Percentiles rank a stretch among this genome's conserved stretches.
Evolutionary conservation across 2,888 invertebrate species (phyloP).

Genomic region (Caenorhabditis plicata): DNA sequence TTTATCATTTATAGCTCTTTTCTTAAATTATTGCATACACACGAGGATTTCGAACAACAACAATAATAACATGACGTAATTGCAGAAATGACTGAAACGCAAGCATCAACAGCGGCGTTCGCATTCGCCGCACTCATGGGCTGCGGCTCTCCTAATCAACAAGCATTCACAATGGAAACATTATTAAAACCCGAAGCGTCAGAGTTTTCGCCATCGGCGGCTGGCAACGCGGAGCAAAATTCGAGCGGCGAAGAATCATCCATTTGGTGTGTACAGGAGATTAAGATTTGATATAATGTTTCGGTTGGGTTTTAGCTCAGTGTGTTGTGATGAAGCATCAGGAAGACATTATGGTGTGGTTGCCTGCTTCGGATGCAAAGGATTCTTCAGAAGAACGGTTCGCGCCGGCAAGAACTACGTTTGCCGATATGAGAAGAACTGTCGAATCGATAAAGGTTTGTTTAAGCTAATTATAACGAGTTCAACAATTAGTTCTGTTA

Average conservation of each 20-base stretch:
- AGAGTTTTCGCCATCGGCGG: constrained; percentile 30
- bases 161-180: constrained; percentile 22
- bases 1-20: too few species aligned
- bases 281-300: too few species aligned
- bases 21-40: too few species aligned
- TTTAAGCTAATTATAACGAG: background rate
- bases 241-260: constrained; percentile 31
- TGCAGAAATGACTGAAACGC: constrained; percentile 25
- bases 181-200: constrained; percentile 30
- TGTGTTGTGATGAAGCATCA: constrained; percentile 61
- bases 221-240: too few species aligned
- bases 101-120: constrained; percentile 33
- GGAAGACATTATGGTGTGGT: constrained; percentile 63
- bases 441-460: constrained; percentile 61
- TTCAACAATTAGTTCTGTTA: background rate
- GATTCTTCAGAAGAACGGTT: constrained; percentile 60
- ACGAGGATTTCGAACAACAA: too few species aligned
- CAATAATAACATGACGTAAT: too few species aligned
- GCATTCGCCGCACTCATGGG: constrained; percentile 41
- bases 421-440: constrained; percentile 60
- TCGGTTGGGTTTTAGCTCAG: too few species aligned
- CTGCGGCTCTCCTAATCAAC: constrained; percentile 30
- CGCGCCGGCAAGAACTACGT: constrained; percentile 58
- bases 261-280: constrained; percentile 39
- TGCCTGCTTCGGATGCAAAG: constrained; percentile 64